Evolutionary conservation across 2,797 vertebrate species (phyloP), one percentile per base, ranked within the genome.

Genomic region (Podarcis lilfordi): DNA sequence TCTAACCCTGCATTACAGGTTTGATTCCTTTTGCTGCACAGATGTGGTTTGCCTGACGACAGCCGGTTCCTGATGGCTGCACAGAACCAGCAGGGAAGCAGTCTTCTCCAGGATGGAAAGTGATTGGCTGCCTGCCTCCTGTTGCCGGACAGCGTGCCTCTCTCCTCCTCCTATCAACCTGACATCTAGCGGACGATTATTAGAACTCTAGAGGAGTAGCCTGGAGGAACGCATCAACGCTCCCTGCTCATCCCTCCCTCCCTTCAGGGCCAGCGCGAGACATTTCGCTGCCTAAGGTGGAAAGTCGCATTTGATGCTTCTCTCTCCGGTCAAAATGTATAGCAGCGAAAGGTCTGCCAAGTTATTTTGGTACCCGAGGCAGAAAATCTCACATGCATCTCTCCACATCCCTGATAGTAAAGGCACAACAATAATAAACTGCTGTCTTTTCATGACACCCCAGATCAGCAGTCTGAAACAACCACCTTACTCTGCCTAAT

Each of bases 61-160:
- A 85, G 88, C 83, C 40, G 17, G 88, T 80, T 89, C 83, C 77
- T 29, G 76, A 69, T 74, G 82, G 55, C 75, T 68, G 80, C 89
- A 11, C 85, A 84, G 80, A 66, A 21, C 80, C 81, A 90, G 75
- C 75, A 21, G 32, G 37, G 74, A 66, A 83, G 17, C 50, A 15
- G 82, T 37, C 25, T 72, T 80, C 81, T 79, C 55, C n/a, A 15
- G 27, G 66, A 10, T 2, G 79, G 59, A 76, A 68, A 27, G 13
- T 15, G 83, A 89, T 89, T 89, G 88, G 88, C 40, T 72, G 43
- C 19, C 35, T 55, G 83, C n/a, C 59, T 81, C 59, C 61, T 85
- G 83, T 89, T 81, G 88, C 88, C 43, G 83, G 69, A 85, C 69
- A 11, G 40, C 68, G 1, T 25, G 23, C 5, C 32, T n/a, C 29